Evolutionary conservation across 2,797 vertebrate genomes (phyloP), one percentile per base, ranked within the genome.

Genomic region (Todus mexicanus): DNA sequence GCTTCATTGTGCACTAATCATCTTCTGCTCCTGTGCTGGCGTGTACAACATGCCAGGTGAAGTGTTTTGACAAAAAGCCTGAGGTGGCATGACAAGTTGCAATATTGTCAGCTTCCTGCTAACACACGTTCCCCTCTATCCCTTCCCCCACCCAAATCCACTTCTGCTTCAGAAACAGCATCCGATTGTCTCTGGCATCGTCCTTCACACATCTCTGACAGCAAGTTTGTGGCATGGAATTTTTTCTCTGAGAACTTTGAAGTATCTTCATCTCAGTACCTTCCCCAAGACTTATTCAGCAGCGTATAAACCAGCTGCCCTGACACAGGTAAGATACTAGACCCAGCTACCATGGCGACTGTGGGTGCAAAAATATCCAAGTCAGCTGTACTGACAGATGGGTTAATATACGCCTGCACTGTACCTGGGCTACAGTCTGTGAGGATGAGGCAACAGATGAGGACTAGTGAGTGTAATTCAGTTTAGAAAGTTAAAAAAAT

Each of bases 331-430:
- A 85, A 92, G 69, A 65, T 89, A 87, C 77, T 74, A 95, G 79
- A 77, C 48, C 72, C 38, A 84, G 92, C 72, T 95, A 85, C 70
- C 66, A 75, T 63, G 65, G 84, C 69, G 91, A 94, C 37, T 78
- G 91, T 89, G 85, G 64, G 84, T 89, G 68, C 90, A 86, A 94
- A 91, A 92, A 88, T 66, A 91, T 14, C 64, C 40, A 79, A 57
- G 74, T 90, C 85, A 90, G 76, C 77, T 90, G 87, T 69, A 76
- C 81, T 94, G 82, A 91, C 80, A 93, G 86, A 91, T 92, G 57
- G 78, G 60, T 84, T 94, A 95, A 79, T 84, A 53, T 35, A 73
- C 18, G 45, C 23, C 68, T 94, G 71, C 51, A 79, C 54, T 87
- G 61, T 85, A 93, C 87, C 90, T 74, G 85, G 86, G 87, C 64